Percentiles rank a stretch among this genome's conserved stretches.
Evolutionary conservation across 2,113 vertebrate genomes (phyloP).

Genomic region (Tricholaema leucomelas): DNA sequence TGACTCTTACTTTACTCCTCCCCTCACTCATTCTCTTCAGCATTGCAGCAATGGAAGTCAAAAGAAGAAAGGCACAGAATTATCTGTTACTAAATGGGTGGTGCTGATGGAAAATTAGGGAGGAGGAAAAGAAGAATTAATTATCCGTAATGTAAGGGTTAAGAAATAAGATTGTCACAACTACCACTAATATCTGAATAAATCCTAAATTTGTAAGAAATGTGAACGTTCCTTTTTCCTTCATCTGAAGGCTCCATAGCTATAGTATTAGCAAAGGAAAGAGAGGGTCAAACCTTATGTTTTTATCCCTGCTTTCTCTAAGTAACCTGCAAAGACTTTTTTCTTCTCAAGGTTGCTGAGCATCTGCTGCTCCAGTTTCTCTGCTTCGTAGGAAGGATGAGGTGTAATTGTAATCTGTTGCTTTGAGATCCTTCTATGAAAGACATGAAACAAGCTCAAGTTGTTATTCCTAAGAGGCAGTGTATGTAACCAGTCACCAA

Average conservation of each 20-base stretch:
- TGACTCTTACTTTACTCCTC: conserved; percentile 43
- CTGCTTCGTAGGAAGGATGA: background rate
- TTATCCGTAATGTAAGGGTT: conserved; percentile 63
- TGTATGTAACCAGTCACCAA: background rate
- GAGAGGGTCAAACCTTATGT: background rate
- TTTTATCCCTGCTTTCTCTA: conserved; percentile 30
- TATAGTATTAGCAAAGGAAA: background rate
- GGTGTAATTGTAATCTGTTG: background rate
- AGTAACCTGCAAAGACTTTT: background rate
- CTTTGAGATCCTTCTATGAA: background rate
- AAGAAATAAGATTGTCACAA: conserved; percentile 57
- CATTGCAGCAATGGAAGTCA: conserved; percentile 58
- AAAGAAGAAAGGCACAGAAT: conserved; percentile 69
- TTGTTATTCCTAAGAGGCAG: background rate
- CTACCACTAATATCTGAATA: conserved; percentile 27
- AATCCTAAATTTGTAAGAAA: conserved; percentile 42
- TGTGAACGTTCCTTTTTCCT: background rate
- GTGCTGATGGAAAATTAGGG: conserved; percentile 66
- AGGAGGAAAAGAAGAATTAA: conserved; percentile 69
- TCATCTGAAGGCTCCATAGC: background rate
- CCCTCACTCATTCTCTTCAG: conserved; percentile 67
- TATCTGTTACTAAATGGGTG: conserved; percentile 67
- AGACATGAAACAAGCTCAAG: background rate
- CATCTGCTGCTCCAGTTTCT: conserved; percentile 19
- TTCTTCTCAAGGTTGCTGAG: conserved; percentile 3